Evolutionary conservation across 2,113 vertebrate species (phyloP).

Genomic region (Synodontis membranacea): DNA sequence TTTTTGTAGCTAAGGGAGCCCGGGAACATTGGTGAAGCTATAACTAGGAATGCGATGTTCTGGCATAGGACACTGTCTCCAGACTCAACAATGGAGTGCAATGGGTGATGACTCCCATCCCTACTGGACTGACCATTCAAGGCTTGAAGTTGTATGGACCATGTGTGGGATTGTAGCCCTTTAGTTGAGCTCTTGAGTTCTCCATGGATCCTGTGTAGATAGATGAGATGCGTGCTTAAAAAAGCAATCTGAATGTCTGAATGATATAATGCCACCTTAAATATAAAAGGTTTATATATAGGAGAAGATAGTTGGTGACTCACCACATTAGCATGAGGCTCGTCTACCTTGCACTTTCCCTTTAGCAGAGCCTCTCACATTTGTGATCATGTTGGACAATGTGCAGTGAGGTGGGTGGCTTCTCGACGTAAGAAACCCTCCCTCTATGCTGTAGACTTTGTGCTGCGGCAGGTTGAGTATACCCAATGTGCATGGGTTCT

Average conservation of each 20-base stretch:
- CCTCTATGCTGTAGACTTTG: neutral
- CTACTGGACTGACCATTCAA: neutral
- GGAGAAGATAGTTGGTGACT: conserved; percentile 3
- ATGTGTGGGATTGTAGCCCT: neutral
- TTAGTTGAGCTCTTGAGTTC: neutral
- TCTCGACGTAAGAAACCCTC: neutral
- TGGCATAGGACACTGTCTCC: neutral
- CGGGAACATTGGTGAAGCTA: neutral
- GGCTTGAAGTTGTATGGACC: neutral
- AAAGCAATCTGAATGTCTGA: neutral
- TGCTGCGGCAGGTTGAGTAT: neutral
- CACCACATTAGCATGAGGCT: neutral
- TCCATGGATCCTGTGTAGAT: neutral
- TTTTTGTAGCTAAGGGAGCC: neutral
- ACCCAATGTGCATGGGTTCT: neutral
- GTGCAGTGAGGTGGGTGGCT: conserved; percentile 6
- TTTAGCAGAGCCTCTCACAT: neutral
- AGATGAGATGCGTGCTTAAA: neutral
- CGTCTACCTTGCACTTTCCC: neutral
- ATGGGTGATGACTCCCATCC: neutral
- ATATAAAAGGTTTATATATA: neutral
- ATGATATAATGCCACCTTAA: neutral
- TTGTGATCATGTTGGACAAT: neutral
- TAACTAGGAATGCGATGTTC: neutral
- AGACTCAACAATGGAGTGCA: neutral